phyloP scores from a whole-genome alignment of 2,888 invertebrate species.

The Leucania comma region DNA sequence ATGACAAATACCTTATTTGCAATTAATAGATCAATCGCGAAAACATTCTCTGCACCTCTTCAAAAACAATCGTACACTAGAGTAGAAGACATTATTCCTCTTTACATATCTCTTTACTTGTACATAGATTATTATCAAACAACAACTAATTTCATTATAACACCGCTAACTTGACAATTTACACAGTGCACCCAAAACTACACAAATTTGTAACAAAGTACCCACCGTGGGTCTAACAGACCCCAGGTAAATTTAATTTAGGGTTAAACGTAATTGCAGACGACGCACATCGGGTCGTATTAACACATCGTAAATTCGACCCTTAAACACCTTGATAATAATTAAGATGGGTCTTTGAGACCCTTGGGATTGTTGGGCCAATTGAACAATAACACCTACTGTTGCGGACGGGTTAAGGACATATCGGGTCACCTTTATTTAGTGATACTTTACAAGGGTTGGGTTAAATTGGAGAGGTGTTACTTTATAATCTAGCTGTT shows the following conservation, averaged over 20 bases:
- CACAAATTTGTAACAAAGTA: conserved; percentile 63
- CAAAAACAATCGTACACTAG: too few relatives aligned
- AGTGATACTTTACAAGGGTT: conserved; percentile 74
- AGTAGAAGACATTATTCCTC: too few relatives aligned
- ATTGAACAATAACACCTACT: conserved; percentile 81
- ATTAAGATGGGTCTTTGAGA: conserved; percentile 83
- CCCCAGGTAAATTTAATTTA: conserved; percentile 88
- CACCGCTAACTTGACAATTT: conserved; percentile 45
- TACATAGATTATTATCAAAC: too few relatives aligned
- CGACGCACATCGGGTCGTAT: conserved; percentile 84
- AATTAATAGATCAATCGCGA: too few relatives aligned
- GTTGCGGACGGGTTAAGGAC: conserved; percentile 75
- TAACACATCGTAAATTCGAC: conserved; percentile 89
- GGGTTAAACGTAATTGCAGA: conserved; percentile 82
- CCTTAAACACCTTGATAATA: conserved; percentile 89
- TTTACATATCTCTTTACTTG: too few relatives aligned
- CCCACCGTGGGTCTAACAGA: conserved; percentile 68
- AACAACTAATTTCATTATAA: conserved; percentile 33
- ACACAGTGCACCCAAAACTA: conserved; percentile 57
- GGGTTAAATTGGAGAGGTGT: conserved; percentile 55
- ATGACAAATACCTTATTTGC: too few relatives aligned
- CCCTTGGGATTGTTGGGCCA: conserved; percentile 80
- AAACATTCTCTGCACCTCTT: too few relatives aligned
- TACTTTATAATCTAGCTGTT: conserved; percentile 38
- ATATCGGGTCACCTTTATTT: conserved; percentile 77